Evolutionary conservation across 2,113 vertebrate genomes (phyloP).

Genomic region (Cacatua alba): DNA sequence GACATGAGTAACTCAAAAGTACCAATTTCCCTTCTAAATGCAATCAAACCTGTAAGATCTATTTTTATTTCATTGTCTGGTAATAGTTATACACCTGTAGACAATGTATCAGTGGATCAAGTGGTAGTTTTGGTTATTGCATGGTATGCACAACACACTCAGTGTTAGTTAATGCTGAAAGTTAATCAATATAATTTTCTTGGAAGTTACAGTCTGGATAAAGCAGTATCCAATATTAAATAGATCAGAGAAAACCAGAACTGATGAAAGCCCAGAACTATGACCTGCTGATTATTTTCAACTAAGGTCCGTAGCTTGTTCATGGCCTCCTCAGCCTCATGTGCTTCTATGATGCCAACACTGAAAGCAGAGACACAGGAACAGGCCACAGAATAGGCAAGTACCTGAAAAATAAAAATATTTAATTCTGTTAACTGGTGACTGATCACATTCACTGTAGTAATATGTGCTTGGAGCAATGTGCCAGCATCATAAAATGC

Average conservation of each 20-base stretch:
- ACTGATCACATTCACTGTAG: not conserved
- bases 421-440: not conserved
- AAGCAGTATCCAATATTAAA: not conserved
- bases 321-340: constrained; percentile 87
- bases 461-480: not conserved
- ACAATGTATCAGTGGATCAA: not conserved
- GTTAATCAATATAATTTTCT: not conserved
- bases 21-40: not conserved
- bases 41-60: not conserved
- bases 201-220: not conserved
- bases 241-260: not conserved
- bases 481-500: not conserved
- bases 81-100: not conserved
- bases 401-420: constrained; percentile 75
- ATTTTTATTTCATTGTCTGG: not conserved
- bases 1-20: not conserved
- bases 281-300: constrained; percentile 92
- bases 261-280: not conserved
- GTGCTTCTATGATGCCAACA: constrained; percentile 80
- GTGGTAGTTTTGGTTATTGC: not conserved
- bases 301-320: constrained; percentile 80
- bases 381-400: constrained; percentile 88
- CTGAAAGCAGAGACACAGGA: constrained; percentile 87
- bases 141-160: fast-evolving
- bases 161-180: not conserved